Conservation (phyloP, 2,113 vertebrate genomes). For the Lepisosteus oculatus region DNA sequence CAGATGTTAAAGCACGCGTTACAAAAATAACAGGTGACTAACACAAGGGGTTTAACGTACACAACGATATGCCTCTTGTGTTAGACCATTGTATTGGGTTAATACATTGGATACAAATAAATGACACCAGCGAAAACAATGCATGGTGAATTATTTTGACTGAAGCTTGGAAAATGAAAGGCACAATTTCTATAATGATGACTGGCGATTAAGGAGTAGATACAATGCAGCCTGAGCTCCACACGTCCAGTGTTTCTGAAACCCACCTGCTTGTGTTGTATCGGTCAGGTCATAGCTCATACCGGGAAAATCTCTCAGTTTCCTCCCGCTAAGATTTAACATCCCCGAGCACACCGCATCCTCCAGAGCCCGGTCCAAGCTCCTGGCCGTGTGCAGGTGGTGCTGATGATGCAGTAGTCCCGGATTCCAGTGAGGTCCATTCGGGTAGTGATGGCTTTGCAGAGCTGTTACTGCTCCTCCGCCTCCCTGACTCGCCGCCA, state of each 20-base stretch:
- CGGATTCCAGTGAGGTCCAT: slow-evolving; percentile 79
- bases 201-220: neutral
- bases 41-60: too few relatives aligned
- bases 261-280: slow-evolving; percentile 90
- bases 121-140: too few relatives aligned
- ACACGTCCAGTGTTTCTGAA: slow-evolving; percentile 6
- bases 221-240: neutral
- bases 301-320: slow-evolving; percentile 88
- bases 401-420: slow-evolving; percentile 70
- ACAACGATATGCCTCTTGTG: too few relatives aligned
- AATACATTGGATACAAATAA: too few relatives aligned
- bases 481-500: slow-evolving; percentile 85
- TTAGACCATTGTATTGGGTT: too few relatives aligned
- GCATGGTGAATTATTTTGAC: too few relatives aligned
- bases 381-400: slow-evolving; percentile 75
- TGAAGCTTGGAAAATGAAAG: too few relatives aligned
- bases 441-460: slow-evolving; percentile 66
- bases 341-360: slow-evolving; percentile 88
- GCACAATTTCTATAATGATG: neutral
- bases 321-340: slow-evolving; percentile 91
- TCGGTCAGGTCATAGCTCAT: slow-evolving; percentile 88
- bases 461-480: slow-evolving; percentile 61
- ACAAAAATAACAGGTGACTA: too few relatives aligned
- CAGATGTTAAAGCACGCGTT: too few relatives aligned
- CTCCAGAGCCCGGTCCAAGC: slow-evolving; percentile 90